A percentile compares a stretch with the other conserved stretches of the same genome.
Evolutionary conservation across 2,113 vertebrate species (phyloP).

Genomic region (Phodopus roborovskii): DNA sequence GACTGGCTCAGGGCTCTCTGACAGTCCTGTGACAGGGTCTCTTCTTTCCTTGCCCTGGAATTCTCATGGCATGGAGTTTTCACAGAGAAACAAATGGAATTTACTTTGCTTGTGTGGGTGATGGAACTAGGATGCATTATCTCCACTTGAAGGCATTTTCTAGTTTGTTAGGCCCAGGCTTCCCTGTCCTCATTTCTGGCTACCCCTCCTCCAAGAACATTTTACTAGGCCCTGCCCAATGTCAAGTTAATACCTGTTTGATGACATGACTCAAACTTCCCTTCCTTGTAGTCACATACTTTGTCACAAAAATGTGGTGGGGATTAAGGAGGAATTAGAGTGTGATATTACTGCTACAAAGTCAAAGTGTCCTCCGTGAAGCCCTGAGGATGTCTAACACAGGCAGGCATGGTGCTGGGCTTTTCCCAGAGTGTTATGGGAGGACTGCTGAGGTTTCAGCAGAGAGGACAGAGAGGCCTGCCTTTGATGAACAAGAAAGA

Average conservation of each 20-base stretch:
- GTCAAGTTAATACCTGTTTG: conserved; percentile 7
- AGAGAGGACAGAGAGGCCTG: background rate
- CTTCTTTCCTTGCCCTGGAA: background rate
- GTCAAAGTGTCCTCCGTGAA: background rate
- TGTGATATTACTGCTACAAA: background rate
- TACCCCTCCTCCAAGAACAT: background rate
- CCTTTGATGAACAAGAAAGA: background rate
- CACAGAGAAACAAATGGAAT: background rate
- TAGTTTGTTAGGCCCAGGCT: background rate
- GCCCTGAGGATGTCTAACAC: background rate
- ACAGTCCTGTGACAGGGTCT: background rate
- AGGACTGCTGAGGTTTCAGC: background rate
- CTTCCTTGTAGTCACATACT: conserved; percentile 29
- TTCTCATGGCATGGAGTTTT: background rate
- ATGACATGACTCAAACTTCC: conserved; percentile 15
- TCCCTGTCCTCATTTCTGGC: background rate
- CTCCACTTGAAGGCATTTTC: background rate
- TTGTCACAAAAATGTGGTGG: conserved; percentile 26
- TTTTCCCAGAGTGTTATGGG: background rate
- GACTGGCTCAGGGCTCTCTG: background rate
- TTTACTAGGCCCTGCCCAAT: background rate
- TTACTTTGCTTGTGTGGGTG: background rate
- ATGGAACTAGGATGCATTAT: no score
- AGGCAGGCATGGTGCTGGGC: fast-evolving
- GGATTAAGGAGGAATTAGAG: conserved; percentile 37